Base-by-base conservation (phyloP, 2,797 vertebrate species). In the Hydrophis major region DNA sequence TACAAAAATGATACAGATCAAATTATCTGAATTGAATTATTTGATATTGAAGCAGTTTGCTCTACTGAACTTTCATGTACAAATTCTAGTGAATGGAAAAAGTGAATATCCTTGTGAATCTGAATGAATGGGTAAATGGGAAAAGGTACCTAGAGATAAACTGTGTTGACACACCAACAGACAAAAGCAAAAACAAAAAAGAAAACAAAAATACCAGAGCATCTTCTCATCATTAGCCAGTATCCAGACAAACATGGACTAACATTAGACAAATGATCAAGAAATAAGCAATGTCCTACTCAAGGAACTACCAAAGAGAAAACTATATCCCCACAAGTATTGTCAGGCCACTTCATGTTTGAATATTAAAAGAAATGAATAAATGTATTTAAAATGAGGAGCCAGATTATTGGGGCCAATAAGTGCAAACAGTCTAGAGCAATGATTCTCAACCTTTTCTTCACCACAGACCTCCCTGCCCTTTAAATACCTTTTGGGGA, bases 281-380 rank as follows among this genome's bases (percentile, higher is more conserved):
- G 27, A 28, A 56, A 14, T 87, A 56, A 28, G n/a, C 12, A 87
- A 56, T 8, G 56, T 56, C 50, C 66, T 32, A 32, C 66, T 32
- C n/a, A 69, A 69, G n/a, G 66, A 69, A 74, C 16, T 74, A 18
- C 32, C 16, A 37, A 74, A 74, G 66, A 74, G 16, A 69, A 69
- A 74, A 18, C n/a, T 16, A 37, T 74, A 74, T 37, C 6, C 16
- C 16, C n/a, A 74, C n/a, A 74, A 74, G 6, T 32, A 74, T 16
- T 74, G 69, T 55, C 86, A 55, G 87, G 91, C 20, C n/a, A 37
- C 1, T 63, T 12, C 14, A 53, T n/a, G 53, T 91, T 91, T 88
- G 86, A 88, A 66, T 27, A 63, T 63, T 63, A 5, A 27, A 86
- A 89, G 16, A 93, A 47, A 63, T 91, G 86, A 59, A 91, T 93